Base-by-base conservation (phyloP, 2,797 vertebrate genomes). In the Danio choprae region DNA sequence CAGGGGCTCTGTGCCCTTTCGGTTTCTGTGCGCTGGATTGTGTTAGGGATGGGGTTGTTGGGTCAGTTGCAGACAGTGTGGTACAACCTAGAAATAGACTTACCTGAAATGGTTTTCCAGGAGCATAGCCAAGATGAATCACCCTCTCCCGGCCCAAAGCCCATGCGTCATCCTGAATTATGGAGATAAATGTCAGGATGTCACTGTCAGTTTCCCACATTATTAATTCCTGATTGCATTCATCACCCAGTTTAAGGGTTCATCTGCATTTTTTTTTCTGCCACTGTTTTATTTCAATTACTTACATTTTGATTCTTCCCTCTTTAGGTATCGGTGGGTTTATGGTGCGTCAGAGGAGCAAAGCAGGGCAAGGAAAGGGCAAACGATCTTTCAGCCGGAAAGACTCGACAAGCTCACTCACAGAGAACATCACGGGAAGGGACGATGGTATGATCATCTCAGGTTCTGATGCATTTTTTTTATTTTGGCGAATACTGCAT, bases 341-440 rank as follows among this genome's bases (percentile, higher is more conserved):
- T 88, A 99, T 98, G 97, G 97, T 99, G 29, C 96, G 98, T n/a
- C 98, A 99, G 91, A 95, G 98, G 73, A 92, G 96, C 73, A 96
- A 97, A 86, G 93, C 95, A 0, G 96, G 96, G 1, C 95, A 95
- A 65, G 95, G 95, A 51, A 95, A 96, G 88, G 89, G 94, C 62
- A 97, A 96, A 87, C 88, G 91, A 82, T 94, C 84, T 56, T 88
- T 91, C 51, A 91, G 90, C 73, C 91, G 94, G 84, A 96, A 95
- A 83, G 94, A 95, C 84, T 96, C 94, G 40, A 93, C 94, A 36
- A 95, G 94, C 63, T 95, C 94, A 4, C 77, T 95, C 56, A 91
- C 91, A 72, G 95, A 96, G 81, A 94, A 93, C 58, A 76, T 94
- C 36, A 86, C 89, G 58, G 89, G 87, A 73, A 94, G 91, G 88